Percentiles rank a stretch among this genome's conserved stretches.
Evolutionary conservation across 2,888 invertebrate species (phyloP).

Genomic region (Drosophila nr. medialis): DNA sequence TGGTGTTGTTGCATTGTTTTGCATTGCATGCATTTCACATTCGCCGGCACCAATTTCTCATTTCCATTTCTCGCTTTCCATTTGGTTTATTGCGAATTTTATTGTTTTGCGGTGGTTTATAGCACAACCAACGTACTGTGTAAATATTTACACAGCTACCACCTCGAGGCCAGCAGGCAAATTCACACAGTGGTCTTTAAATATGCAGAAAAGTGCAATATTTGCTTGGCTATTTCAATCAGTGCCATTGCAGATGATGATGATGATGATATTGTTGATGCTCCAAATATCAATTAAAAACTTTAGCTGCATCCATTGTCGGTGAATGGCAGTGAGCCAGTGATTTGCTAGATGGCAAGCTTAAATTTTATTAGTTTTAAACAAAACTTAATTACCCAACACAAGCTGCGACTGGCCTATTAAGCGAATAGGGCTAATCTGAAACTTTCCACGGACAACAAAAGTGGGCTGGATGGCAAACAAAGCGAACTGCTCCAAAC

Average conservation of each 20-base stretch:
- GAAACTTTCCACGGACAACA: conserved; percentile 52
- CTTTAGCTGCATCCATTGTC: conserved; percentile 13
- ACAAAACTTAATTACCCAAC: conserved; percentile 61
- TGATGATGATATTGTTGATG: background rate
- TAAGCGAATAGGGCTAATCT: conserved; percentile 60
- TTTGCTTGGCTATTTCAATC: conserved; percentile 69
- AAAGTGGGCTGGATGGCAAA: background rate
- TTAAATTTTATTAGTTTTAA: conserved; percentile 43
- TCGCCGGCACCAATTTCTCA: conserved; percentile 58
- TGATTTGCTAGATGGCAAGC: conserved; percentile 20
- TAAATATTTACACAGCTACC: conserved; percentile 60
- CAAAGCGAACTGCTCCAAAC: conserved; percentile 45
- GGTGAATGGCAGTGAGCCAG: conserved; percentile 5
- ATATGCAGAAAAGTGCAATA: conserved; percentile 65
- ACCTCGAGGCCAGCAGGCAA: conserved; percentile 7
- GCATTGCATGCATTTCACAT: conserved; percentile 63
- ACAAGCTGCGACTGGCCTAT: conserved; percentile 54
- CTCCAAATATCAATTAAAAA: conserved; percentile 35
- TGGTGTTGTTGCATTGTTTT: conserved; percentile 41
- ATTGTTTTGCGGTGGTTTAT: conserved; percentile 74
- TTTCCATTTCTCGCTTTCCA: conserved; percentile 67
- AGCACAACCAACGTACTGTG: conserved; percentile 50
- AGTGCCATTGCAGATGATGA: conserved; percentile 17
- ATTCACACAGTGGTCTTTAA: conserved; percentile 46
- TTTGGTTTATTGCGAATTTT: conserved; percentile 77